A percentile compares a stretch with the other conserved stretches of the same genome.
phyloP scores from a whole-genome alignment of 2,888 invertebrate genomes.

The Amaurobius ferox region DNA sequence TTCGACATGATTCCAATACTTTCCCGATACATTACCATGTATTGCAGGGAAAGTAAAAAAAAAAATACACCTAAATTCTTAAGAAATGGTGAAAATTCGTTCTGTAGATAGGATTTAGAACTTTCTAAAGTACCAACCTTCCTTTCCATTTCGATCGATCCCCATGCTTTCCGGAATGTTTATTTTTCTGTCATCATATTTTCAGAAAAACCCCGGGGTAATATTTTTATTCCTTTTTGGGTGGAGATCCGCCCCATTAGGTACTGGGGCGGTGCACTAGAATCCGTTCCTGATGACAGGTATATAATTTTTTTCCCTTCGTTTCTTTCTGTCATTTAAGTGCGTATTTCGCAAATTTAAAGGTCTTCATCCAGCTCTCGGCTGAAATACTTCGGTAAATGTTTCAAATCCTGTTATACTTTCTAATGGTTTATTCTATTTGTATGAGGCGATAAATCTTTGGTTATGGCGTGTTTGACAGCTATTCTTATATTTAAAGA shows the following conservation, averaged over 20 bases:
- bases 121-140: no score
- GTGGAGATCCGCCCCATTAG: constrained; percentile 55
- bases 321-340: neutral
- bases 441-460: no score
- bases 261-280: neutral
- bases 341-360: neutral
- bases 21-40: no score
- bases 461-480: no score
- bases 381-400: neutral
- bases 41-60: no score
- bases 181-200: constrained; percentile 61
- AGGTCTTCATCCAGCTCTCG: neutral
- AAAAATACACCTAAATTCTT: no score
- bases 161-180: constrained; percentile 32
- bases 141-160: constrained; percentile 35
- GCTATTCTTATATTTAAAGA: no score
- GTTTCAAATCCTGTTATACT: neutral
- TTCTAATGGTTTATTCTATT: no score
- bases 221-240: constrained; percentile 46
- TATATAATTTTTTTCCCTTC: neutral
- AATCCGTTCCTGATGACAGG: neutral
- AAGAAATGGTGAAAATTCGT: no score
- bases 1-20: no score
- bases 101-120: no score
- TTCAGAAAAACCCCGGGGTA: constrained; percentile 17